Percentiles rank a stretch among this genome's conserved stretches.
phyloP scores from a whole-genome alignment of 2,888 invertebrate species.

The Electrophaes corylata region DNA sequence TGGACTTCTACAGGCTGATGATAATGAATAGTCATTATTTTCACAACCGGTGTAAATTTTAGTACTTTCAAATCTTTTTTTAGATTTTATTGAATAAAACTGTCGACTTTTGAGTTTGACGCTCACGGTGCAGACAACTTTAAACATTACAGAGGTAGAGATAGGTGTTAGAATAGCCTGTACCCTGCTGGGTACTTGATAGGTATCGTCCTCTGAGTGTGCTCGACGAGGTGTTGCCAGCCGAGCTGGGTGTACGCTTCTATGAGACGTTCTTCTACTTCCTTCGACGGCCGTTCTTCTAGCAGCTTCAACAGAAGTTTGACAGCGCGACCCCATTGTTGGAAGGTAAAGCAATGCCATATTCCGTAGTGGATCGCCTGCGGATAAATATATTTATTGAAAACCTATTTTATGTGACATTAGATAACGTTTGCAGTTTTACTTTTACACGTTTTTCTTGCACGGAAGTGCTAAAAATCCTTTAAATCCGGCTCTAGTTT shows the following conservation, averaged over 20 bases:
- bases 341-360: conserved; percentile 91
- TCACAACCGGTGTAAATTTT: too few relatives aligned
- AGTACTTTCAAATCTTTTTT: too few relatives aligned
- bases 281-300: conserved; percentile 92
- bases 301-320: conserved; percentile 89
- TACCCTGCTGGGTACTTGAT: conserved; percentile 88
- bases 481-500: too few relatives aligned
- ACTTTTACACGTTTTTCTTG: too few relatives aligned
- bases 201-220: conserved; percentile 84
- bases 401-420: too few relatives aligned
- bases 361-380: conserved; percentile 90
- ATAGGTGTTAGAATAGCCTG: conserved; percentile 83
- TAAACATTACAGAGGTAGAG: background rate
- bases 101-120: background rate
- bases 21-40: too few relatives aligned
- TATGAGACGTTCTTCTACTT: conserved; percentile 87
- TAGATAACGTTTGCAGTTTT: too few relatives aligned
- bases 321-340: conserved; percentile 92
- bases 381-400: background rate
- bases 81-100: background rate
- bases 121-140: background rate
- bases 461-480: too few relatives aligned
- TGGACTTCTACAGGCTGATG: too few relatives aligned
- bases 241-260: conserved; percentile 87
- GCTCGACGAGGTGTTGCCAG: conserved; percentile 87